These are phyloP conservation scores for Pectinophora gossypiella DNA, from an alignment of 1,140 invertebrate genomes.

Conservation along the genomic window DNA sequence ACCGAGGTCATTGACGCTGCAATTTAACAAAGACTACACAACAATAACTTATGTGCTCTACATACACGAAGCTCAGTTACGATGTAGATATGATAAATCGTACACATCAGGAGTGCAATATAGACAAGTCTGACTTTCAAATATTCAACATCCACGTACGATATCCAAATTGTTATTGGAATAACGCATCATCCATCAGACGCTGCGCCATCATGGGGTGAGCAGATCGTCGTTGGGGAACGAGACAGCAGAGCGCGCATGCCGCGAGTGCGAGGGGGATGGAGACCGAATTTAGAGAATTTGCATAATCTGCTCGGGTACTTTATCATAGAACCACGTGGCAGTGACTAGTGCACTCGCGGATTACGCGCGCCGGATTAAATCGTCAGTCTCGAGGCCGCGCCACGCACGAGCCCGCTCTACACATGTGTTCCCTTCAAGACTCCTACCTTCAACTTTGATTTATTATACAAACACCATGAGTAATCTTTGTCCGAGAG, in stretches of 20 bases:
- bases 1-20: neutral
- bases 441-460: neutral
- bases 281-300: conserved; percentile 59
- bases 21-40: neutral
- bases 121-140: conserved; percentile 37
- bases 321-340: conserved; percentile 74
- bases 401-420: conserved; percentile 26
- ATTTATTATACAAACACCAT: neutral
- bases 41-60: too few species aligned
- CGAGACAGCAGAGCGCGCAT: conserved; percentile 25
- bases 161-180: conserved; percentile 72
- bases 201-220: conserved; percentile 58
- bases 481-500: neutral
- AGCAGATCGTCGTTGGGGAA: conserved; percentile 36
- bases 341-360: conserved; percentile 70
- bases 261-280: conserved; percentile 33
- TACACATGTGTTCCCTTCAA: neutral
- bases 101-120: neutral
- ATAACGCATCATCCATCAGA: conserved; percentile 73
- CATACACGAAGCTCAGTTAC: neutral
- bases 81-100: neutral
- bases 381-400: conserved; percentile 41
- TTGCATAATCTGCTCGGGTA: conserved; percentile 71
- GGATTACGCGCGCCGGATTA: conserved; percentile 65
- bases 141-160: conserved; percentile 60